phyloP scores from a whole-genome alignment of 2,797 vertebrate species.

The Tiaroga cobitis region DNA sequence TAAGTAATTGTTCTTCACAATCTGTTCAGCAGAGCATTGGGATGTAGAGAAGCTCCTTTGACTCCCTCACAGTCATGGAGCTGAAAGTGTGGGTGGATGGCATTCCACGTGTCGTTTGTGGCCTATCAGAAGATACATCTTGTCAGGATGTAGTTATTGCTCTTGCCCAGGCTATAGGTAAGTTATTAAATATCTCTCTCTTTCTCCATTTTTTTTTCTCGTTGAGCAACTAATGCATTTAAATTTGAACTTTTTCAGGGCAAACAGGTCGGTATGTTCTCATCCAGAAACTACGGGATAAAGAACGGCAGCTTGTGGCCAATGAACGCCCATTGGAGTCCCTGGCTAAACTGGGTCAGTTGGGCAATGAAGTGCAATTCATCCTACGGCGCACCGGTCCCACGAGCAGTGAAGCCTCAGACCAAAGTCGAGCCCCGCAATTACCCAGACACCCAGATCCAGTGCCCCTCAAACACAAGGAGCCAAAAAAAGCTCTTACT shows the following conservation, averaged over 20 bases:
- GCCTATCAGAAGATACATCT: slow-evolving; percentile 87
- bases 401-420: slow-evolving; percentile 71
- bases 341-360: slow-evolving; percentile 87
- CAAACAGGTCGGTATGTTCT: slow-evolving; percentile 94
- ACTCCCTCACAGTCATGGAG: slow-evolving; percentile 80
- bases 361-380: slow-evolving; percentile 87
- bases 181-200: slow-evolving; percentile 51
- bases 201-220: background rate
- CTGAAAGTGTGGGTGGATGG: slow-evolving; percentile 96
- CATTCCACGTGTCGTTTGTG: slow-evolving; percentile 88
- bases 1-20: background rate
- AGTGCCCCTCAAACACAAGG: slow-evolving; percentile 68
- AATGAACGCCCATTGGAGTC: slow-evolving; percentile 85
- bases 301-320: slow-evolving; percentile 84
- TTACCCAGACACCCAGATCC: slow-evolving; percentile 64
- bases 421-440: slow-evolving; percentile 69
- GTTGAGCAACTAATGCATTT: background rate
- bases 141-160: slow-evolving; percentile 95
- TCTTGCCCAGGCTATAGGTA: slow-evolving; percentile 90
- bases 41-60: slow-evolving; percentile 53
- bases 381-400: slow-evolving; percentile 87
- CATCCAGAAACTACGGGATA: slow-evolving; percentile 85
- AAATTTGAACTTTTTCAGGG: slow-evolving; percentile 73
- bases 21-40: slow-evolving; percentile 43
- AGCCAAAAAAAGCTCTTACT: slow-evolving; percentile 79